Conservation (phyloP, 2,888 invertebrate genomes). For the Mesorhabditis spiculigera region DNA sequence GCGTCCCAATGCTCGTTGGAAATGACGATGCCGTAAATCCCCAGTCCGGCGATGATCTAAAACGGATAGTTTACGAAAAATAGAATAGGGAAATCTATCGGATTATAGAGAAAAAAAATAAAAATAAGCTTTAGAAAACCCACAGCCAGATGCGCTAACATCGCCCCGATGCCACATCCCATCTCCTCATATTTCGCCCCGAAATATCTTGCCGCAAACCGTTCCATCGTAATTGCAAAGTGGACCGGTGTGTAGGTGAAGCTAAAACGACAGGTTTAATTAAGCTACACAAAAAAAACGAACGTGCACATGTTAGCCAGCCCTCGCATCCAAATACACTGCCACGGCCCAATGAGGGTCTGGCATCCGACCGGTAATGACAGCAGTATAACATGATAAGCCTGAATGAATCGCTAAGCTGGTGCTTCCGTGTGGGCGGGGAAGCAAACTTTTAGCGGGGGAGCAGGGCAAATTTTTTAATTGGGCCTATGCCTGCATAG, state of each 20-base stretch:
- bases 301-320: not conserved
- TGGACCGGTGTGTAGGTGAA: not conserved
- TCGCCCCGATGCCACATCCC: not conserved
- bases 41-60: not conserved
- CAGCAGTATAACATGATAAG: not conserved
- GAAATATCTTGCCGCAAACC: not conserved
- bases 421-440: too few relatives aligned
- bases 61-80: not conserved
- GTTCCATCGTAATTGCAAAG: not conserved
- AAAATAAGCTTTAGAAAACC: too few relatives aligned
- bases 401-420: not conserved
- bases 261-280: too few relatives aligned
- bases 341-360: not conserved
- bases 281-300: too few relatives aligned
- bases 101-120: too few relatives aligned
- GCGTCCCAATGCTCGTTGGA: not conserved
- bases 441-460: too few relatives aligned
- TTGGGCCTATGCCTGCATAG: not conserved
- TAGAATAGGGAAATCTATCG: too few relatives aligned
- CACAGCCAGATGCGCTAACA: not conserved
- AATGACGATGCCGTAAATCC: not conserved
- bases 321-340: not conserved
- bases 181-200: not conserved
- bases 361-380: not conserved
- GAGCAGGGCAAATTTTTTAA: not conserved